Conservation (phyloP, 2,888 invertebrate species). For the Polylopha cassiicola region DNA sequence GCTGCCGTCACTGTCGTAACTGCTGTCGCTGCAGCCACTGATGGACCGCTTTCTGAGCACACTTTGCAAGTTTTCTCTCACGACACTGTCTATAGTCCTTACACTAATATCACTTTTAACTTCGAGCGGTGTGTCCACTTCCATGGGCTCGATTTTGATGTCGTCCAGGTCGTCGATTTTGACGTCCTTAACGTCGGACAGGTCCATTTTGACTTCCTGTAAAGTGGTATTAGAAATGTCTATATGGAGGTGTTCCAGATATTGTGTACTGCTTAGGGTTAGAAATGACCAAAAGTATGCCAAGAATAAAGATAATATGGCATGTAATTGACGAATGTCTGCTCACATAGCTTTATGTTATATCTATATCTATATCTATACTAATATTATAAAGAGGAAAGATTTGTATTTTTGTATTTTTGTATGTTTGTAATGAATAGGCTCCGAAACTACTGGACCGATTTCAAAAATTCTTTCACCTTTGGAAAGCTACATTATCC, state of each 20-base stretch:
- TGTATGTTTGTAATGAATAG: no score
- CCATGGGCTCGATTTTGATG: conserved; percentile 19
- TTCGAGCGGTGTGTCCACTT: no score
- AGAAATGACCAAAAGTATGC: no score
- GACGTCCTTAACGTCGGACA: conserved; percentile 29
- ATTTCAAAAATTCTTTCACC: no score
- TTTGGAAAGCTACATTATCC: no score
- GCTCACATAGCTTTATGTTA: no score
- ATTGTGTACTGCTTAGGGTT: conserved; percentile 27
- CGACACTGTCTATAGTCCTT: conserved; percentile 47
- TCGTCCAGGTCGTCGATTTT: conserved; percentile 13
- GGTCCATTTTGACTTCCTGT: conserved; percentile 7
- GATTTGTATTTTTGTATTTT: no score
- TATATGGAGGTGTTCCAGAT: background rate
- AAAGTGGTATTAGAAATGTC: background rate
- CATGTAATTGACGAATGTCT: no score
- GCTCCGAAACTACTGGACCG: no score
- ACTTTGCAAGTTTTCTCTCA: conserved; percentile 39
- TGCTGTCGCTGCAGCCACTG: conserved; percentile 57
- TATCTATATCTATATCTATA: no score
- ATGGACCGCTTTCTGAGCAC: conserved; percentile 52
- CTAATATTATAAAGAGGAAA: no score
- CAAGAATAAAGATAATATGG: no score
- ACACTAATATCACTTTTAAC: conserved; percentile 59
- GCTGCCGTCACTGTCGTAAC: conserved; percentile 62